phyloP scores from a whole-genome alignment of 2,797 vertebrate genomes.

The Sebastes ruberrimus region DNA sequence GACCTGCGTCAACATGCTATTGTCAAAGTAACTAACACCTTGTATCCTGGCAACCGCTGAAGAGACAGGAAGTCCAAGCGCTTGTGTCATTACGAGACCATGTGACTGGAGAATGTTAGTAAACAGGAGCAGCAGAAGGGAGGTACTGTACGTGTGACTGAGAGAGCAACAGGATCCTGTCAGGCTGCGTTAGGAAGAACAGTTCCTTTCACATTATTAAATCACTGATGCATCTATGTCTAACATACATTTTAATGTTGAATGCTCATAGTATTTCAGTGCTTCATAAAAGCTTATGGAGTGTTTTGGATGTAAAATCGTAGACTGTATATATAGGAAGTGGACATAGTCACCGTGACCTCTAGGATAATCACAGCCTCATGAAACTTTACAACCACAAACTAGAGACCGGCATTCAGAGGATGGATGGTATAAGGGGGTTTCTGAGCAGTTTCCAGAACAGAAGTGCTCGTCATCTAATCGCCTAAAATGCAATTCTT shows the following conservation, averaged over 20 bases:
- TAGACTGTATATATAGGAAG: too few species aligned
- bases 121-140: constrained; percentile 57
- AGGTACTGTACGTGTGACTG: not conserved
- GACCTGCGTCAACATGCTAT: constrained; percentile 74
- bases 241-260: not conserved
- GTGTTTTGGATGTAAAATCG: not conserved
- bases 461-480: too few species aligned
- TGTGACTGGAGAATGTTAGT: constrained; percentile 72
- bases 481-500: too few species aligned
- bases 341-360: too few species aligned
- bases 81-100: constrained; percentile 56
- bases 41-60: constrained; percentile 69
- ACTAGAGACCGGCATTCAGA: too few species aligned
- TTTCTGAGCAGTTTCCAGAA: too few species aligned
- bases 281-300: not conserved
- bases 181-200: not conserved
- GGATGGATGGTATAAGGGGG: too few species aligned
- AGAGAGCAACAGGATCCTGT: not conserved
- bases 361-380: too few species aligned
- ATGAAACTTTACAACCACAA: too few species aligned
- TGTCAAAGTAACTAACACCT: constrained; percentile 65
- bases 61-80: constrained; percentile 57
- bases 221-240: not conserved
- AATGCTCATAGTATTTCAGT: not conserved
- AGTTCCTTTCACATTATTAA: not conserved